Base-by-base conservation (phyloP, 2,888 invertebrate species). In the Synergus itoensis region DNA sequence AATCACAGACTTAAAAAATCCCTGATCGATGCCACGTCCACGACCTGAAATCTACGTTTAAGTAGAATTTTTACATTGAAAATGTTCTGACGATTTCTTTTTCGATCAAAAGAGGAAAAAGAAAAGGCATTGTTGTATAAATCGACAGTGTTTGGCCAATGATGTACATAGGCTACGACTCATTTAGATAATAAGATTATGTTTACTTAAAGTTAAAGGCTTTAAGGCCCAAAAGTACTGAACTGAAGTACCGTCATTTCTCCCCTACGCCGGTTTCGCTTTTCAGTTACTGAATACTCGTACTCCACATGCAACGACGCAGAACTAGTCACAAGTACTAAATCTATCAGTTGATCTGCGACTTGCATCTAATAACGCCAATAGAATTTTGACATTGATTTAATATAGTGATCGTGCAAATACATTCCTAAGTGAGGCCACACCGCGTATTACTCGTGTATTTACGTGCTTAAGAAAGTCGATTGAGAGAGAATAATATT, bases 61-160 rank as follows among this genome's bases (percentile, higher is more conserved):
- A 85, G 86, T 87, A 86, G 86, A 88, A 81, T 80, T 77, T 84
- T 82, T 82, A 83, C 84, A 84, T 78, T 43, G 16, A 36, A n/a
- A 73, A 53, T 9, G 12, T 3, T 73, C 36, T 1, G 36, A 14
- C 11, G 21, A 14, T 45, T 73, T 36, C 48, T 36, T 36, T 36
- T 53, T 36, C 28, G 48, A 11, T 11, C 4, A n/a, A n/a, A 53
- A 48, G n/a, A 36, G 4, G 9, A 48, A n/a, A 36, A 53, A n/a
- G 40, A 28, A 12, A 41, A 76, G 21, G n/a, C n/a, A 57, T 53
- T 36, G 16, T 73, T 11, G 16, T 21, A 11, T 16, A 40, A 40
- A 18, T 53, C 28, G 60, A 60, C 48, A 48, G 16, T 45, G 48
- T 53, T 18, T 69, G 53, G 48, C 16, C 48, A 36, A 53, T 28